Evolutionary conservation across 2,888 invertebrate species (phyloP), one percentile per base, ranked within the genome.

Genomic region (Linnaemya tessellans): DNA sequence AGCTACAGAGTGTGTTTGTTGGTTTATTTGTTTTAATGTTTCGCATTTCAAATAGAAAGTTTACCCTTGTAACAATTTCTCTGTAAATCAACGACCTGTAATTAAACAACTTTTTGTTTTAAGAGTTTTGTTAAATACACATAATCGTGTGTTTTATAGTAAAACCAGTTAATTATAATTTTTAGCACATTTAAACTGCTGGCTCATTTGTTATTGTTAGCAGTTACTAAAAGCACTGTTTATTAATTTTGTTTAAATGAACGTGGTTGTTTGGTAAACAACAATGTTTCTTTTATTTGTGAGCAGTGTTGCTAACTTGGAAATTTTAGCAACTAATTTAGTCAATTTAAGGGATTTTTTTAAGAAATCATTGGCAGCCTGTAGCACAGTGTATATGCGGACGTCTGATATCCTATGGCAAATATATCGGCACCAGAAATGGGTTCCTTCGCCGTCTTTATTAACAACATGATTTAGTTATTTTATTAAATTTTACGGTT

Each of bases 1-100:
- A 58, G 15, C 35, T 3, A 35, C 5, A 46, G 9, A 46, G 20
- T 30, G 30, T 30, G 30, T 30, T 30, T 5, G 30, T 30, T 30
- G 18, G 15, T 49, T 9, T 22, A 18, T 51, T 51, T 62, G 30
- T 41, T 30, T 41, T 43, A 4, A 2, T 22, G 30, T 56, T 68
- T 74, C 18, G 10, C 30, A 73, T 54, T 74, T 65, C 64, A 58
- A 82, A 79, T 82, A 82, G 85, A 85, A 85, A 85, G 85, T 85
- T 85, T 85, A 82, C 81, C 85, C 85, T 85, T 85, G 85, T 82
- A 85, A 85, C 85, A 30, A 79, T 85, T 85, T 84, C 71, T 62
- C 67, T 64, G 38, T 7, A 49, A 77, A 84, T 64, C 81, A 82
- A 85, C 81, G 74, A 85, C 81, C 85, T 82, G 79, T 54, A 75